Evolutionary conservation across 1,140 invertebrate genomes (phyloP).

Genomic region (Calliopsis andreniformis): DNA sequence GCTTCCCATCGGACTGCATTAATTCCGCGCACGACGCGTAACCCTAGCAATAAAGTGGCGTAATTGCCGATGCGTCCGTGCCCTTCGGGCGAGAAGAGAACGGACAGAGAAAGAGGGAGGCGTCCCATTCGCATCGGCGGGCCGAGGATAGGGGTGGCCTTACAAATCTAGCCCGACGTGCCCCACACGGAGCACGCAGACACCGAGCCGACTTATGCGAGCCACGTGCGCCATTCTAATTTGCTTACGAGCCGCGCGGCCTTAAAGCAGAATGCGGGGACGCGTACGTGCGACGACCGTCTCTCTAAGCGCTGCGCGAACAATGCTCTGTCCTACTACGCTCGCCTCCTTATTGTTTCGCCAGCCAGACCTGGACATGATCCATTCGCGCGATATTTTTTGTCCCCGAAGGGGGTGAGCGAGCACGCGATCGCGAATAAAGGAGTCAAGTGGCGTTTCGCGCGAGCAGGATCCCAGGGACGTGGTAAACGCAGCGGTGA

Average conservation of each 20-base stretch:
- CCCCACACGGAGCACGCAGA: slow-evolving; percentile 53
- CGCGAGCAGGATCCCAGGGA: background rate
- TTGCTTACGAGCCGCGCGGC: slow-evolving; percentile 72
- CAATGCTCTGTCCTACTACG: slow-evolving; percentile 62
- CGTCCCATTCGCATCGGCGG: slow-evolving; percentile 37
- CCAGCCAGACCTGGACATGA: slow-evolving; percentile 26
- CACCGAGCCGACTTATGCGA: slow-evolving; percentile 71
- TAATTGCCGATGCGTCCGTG: slow-evolving; percentile 72
- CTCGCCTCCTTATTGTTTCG: slow-evolving; percentile 53
- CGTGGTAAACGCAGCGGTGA: background rate
- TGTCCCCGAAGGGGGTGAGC: too few species aligned
- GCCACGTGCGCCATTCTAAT: slow-evolving; percentile 76
- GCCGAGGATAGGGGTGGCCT: slow-evolving; percentile 46
- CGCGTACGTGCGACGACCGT: slow-evolving; percentile 59
- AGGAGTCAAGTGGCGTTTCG: slow-evolving; percentile 39
- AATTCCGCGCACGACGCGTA: slow-evolving; percentile 71
- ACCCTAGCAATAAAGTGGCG: slow-evolving; percentile 73
- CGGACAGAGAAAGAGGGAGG: background rate
- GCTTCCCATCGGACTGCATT: slow-evolving; percentile 65
- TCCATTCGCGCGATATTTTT: slow-evolving; percentile 25
- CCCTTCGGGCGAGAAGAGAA: slow-evolving; percentile 50
- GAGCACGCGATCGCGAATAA: slow-evolving; percentile 22
- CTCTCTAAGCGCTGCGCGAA: slow-evolving; percentile 39
- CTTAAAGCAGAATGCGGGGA: slow-evolving; percentile 70
- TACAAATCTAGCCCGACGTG: slow-evolving; percentile 67